These are phyloP conservation scores for Cephus pygmeus DNA, from an alignment of 2,888 invertebrate genomes.

Conservation along the genomic window DNA sequence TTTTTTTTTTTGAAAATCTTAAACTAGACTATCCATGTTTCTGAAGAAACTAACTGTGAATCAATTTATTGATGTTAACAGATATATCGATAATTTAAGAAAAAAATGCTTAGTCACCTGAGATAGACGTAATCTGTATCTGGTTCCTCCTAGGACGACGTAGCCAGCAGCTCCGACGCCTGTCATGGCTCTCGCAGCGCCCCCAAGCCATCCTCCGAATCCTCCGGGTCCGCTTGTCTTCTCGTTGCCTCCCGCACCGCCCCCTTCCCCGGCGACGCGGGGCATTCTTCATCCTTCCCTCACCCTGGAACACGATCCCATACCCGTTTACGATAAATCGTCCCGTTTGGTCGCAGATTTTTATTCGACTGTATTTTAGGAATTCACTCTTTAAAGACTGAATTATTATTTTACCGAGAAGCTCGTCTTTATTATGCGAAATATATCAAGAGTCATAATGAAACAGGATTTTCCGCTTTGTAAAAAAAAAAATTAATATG, in stretches of 20 bases:
- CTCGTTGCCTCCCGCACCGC: constrained; percentile 47
- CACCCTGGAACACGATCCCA: constrained; percentile 35
- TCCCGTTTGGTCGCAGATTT: background rate
- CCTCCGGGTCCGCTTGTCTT: constrained; percentile 40
- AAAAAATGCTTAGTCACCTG: constrained; percentile 41
- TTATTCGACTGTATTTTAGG: background rate
- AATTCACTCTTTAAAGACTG: background rate
- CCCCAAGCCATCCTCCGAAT: constrained; percentile 56
- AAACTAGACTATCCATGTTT: background rate
- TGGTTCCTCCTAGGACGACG: constrained; percentile 78
- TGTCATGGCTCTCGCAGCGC: constrained; percentile 55
- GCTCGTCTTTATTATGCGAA: background rate
- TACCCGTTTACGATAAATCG: background rate
- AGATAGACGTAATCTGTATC: constrained; percentile 75
- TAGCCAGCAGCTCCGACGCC: constrained; percentile 62
- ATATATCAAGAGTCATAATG: background rate
- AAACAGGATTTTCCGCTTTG: background rate
- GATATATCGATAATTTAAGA: background rate
- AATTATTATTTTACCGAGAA: background rate
- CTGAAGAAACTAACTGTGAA: background rate
- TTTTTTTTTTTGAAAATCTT: background rate
- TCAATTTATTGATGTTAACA: background rate
- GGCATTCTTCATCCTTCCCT: constrained; percentile 65
- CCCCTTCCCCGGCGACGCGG: constrained; percentile 60
- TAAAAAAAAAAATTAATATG: background rate